Evolutionary conservation across 2,113 vertebrate species (phyloP).

Genomic region (Zosterops borbonicus): DNA sequence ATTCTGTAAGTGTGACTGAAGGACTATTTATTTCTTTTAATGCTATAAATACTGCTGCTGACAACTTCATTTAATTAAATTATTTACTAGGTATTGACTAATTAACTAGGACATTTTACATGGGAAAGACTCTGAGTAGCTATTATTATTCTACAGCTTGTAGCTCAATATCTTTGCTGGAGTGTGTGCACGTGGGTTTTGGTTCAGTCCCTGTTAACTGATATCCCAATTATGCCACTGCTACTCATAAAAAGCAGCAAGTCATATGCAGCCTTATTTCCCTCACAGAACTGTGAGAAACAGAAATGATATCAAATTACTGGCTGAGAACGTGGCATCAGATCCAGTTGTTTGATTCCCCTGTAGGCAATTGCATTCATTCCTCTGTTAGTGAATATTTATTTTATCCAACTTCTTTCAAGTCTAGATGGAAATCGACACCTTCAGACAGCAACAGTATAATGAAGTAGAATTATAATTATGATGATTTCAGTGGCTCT

Average conservation of each 20-base stretch:
- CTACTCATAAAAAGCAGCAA: background rate
- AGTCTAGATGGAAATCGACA: background rate
- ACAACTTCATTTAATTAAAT: constrained; percentile 29
- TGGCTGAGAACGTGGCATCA: background rate
- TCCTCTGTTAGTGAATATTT: background rate
- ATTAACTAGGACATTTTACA: background rate
- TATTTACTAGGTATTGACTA: constrained; percentile 33
- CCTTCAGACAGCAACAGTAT: background rate
- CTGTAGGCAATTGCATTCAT: background rate
- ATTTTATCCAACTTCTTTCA: background rate
- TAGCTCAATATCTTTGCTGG: background rate
- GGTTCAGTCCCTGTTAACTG: background rate
- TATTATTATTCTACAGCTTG: background rate
- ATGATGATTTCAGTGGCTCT: background rate
- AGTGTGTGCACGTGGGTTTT: background rate
- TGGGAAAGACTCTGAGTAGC: background rate
- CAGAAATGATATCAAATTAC: background rate
- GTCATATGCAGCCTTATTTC: background rate
- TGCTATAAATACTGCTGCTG: background rate
- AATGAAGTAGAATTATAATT: background rate
- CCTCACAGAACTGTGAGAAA: background rate
- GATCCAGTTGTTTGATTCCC: background rate
- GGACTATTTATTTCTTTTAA: background rate
- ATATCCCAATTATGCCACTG: background rate
- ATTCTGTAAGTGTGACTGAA: background rate